phyloP scores from a whole-genome alignment of 2,888 invertebrate genomes.

The Salpingus planirostris region DNA sequence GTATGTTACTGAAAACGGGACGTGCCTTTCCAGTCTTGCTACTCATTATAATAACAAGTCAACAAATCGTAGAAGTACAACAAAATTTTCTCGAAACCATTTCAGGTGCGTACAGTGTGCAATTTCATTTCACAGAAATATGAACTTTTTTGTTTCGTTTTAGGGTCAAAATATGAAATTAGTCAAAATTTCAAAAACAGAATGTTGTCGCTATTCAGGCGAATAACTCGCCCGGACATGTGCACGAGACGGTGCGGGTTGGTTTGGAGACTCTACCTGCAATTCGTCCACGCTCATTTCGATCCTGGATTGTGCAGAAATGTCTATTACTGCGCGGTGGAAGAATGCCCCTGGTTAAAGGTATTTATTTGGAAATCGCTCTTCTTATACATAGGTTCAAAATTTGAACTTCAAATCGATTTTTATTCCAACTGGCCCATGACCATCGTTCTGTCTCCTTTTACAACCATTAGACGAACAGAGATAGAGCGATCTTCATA shows the following conservation, averaged over 20 bases:
- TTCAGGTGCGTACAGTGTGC: too few relatives aligned
- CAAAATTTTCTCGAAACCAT: constrained; percentile 31
- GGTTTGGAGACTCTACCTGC: constrained; percentile 55
- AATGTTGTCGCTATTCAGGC: constrained; percentile 35
- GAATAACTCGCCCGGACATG: constrained; percentile 31
- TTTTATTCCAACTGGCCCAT: too few relatives aligned
- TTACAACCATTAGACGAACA: too few relatives aligned
- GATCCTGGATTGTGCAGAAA: constrained; percentile 36
- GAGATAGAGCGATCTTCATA: too few relatives aligned
- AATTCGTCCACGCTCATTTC: constrained; percentile 45
- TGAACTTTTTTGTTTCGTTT: too few relatives aligned
- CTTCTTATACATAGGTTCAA: too few relatives aligned
- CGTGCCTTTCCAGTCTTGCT: constrained; percentile 44
- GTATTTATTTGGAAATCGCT: too few relatives aligned
- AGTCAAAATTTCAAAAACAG: constrained; percentile 32
- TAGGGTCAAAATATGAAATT: too few relatives aligned
- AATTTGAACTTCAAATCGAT: too few relatives aligned
- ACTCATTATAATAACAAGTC: constrained; percentile 40
- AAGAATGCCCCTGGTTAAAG: constrained; percentile 57
- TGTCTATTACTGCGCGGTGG: constrained; percentile 48
- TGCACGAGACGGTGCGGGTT: constrained; percentile 46
- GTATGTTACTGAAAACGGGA: constrained; percentile 38
- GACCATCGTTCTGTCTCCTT: too few relatives aligned
- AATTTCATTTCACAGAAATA: too few relatives aligned
- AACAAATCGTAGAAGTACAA: constrained; percentile 29